Evolutionary conservation across 2,888 invertebrate species (phyloP).

Genomic region (Xestia sexstrigata): DNA sequence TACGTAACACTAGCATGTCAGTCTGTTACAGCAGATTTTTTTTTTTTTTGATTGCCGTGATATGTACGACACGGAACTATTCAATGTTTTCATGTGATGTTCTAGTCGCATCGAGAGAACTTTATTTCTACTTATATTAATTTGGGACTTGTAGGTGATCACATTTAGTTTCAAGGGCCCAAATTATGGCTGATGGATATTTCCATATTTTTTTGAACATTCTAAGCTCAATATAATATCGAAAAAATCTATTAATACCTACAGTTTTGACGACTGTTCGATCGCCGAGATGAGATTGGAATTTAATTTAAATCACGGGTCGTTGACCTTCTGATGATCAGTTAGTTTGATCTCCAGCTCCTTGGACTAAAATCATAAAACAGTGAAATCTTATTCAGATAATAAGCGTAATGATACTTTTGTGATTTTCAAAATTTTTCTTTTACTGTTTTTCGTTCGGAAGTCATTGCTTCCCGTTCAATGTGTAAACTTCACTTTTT

Average conservation of each 20-base stretch:
- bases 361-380: constrained; percentile 2
- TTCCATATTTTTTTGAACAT: neutral
- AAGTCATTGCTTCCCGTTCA: neutral
- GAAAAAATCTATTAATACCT: neutral
- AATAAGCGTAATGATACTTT: constrained; percentile 8
- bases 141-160: neutral
- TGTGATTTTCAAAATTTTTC: constrained; percentile 10
- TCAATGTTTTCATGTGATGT: too few relatives aligned
- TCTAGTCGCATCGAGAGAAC: neutral
- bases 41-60: neutral
- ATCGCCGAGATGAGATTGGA: neutral
- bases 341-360: constrained; percentile 12
- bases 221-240: neutral
- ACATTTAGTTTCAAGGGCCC: neutral
- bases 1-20: neutral
- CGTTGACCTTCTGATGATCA: too few relatives aligned
- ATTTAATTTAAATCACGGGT: neutral
- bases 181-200: neutral
- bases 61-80: too few relatives aligned
- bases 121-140: neutral
- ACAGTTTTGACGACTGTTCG: neutral
- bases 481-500: constrained; percentile 23
- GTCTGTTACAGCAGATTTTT: neutral
- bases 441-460: constrained; percentile 19
- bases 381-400: constrained; percentile 1